Evolutionary conservation across 2,888 invertebrate genomes (phyloP).

Genomic region (Metallyticus violacea): DNA sequence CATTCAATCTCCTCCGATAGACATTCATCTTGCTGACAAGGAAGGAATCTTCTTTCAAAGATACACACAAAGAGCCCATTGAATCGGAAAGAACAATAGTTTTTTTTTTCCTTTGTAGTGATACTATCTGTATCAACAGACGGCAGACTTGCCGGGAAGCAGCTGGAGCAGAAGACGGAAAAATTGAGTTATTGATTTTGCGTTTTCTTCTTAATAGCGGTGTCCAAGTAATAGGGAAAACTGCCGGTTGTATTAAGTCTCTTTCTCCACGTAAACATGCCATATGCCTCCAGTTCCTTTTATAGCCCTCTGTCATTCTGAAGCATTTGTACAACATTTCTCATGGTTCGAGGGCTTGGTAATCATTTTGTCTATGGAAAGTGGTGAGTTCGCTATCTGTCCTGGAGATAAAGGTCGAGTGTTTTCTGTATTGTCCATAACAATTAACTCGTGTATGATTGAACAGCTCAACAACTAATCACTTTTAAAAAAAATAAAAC

Average conservation of each 20-base stretch:
- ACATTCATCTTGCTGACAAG: conserved; percentile 25
- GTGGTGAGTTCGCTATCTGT: too few species aligned
- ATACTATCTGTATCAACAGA: conserved; percentile 21
- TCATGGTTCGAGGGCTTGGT: too few species aligned
- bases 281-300: background rate
- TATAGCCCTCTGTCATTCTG: background rate
- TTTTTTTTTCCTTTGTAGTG: conserved; percentile 18
- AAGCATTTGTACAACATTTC: background rate
- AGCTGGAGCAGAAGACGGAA: background rate
- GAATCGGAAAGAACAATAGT: conserved; percentile 28
- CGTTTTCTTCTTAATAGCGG: background rate
- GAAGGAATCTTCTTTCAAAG: conserved; percentile 8
- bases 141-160: background rate
- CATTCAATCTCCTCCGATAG: conserved; percentile 22
- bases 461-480: too few species aligned
- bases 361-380: too few species aligned
- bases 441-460: too few species aligned
- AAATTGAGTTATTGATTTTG: conserved; percentile 12
- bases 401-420: too few species aligned
- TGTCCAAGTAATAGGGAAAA: background rate
- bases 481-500: too few species aligned
- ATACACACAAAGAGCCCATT: conserved; percentile 24
- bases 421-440: too few species aligned
- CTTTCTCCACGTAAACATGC: too few species aligned
- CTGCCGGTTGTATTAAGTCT: background rate